phyloP scores from a whole-genome alignment of 2,113 vertebrate species.

The Xenopus laevis region DNA sequence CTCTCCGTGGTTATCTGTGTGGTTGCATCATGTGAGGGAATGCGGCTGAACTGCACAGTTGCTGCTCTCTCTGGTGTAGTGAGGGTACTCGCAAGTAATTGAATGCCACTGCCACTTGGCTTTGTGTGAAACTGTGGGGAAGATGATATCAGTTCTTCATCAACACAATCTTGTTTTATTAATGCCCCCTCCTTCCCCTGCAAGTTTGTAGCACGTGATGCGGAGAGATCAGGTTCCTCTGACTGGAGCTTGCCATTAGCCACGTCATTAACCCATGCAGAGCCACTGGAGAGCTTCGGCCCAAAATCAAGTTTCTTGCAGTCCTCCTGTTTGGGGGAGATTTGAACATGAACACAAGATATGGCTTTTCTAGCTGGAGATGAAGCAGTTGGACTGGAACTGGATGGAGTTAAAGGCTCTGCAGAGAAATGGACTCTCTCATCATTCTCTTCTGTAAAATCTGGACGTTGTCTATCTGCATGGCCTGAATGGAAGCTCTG shows the following conservation, averaged over 20 bases:
- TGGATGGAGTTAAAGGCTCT: not conserved
- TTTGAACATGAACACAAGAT: constrained; percentile 69
- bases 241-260: not conserved
- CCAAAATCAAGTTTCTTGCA: constrained; percentile 28
- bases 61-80: not conserved
- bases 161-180: not conserved
- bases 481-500: not conserved
- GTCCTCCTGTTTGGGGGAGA: constrained; percentile 59
- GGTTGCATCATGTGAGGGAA: constrained; percentile 52
- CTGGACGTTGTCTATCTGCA: too few species aligned
- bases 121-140: not conserved
- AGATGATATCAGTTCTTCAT: constrained; percentile 6
- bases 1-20: constrained; percentile 63
- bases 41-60: constrained; percentile 28
- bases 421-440: not conserved
- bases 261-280: constrained; percentile 20
- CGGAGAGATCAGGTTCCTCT: not conserved
- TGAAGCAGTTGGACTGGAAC: too few species aligned
- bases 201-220: not conserved
- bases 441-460: too few species aligned
- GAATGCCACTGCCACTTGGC: not conserved
- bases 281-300: not conserved
- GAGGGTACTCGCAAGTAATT: too few species aligned
- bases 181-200: not conserved
- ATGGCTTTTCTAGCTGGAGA: constrained; percentile 59